Evolutionary conservation across 2,113 vertebrate species (phyloP).

Genomic region (Theristicus caerulescens): DNA sequence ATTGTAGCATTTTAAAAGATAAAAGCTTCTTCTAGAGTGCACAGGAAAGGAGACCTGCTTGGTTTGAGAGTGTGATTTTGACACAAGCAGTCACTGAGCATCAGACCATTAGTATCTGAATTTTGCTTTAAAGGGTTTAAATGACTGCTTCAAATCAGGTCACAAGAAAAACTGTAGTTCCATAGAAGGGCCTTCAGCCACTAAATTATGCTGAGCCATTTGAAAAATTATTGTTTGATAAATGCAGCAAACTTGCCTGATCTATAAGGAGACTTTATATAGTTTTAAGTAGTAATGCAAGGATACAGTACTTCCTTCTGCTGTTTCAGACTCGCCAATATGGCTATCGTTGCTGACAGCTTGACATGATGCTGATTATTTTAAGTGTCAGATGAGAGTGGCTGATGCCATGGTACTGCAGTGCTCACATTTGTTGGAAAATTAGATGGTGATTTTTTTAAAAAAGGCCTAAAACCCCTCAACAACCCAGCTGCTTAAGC

Average conservation of each 20-base stretch:
- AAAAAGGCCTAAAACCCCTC: not conserved
- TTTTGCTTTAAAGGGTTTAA: not conserved
- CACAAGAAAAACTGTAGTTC: not conserved
- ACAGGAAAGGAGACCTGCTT: not conserved
- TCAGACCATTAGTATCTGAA: not conserved
- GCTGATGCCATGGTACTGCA: constrained; percentile 52
- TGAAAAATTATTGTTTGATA: constrained; percentile 6
- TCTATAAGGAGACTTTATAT: constrained; percentile 10
- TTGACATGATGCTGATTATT: constrained; percentile 70
- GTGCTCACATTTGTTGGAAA: constrained; percentile 70
- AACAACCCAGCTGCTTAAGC: constrained; percentile 59
- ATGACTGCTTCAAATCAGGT: not conserved
- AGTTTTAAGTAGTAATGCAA: constrained; percentile 30
- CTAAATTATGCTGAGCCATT: not conserved
- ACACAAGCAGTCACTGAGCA: not conserved
- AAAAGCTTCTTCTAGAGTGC: not conserved
- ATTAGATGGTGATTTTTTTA: constrained; percentile 65
- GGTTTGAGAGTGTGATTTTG: not conserved
- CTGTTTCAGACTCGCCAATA: constrained; percentile 52
- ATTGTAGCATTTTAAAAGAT: not conserved
- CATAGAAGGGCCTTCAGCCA: not conserved
- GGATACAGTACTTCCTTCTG: constrained; percentile 24
- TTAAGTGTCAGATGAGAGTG: constrained; percentile 73
- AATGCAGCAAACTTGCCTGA: not conserved
- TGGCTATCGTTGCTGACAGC: constrained; percentile 69